A percentile compares a stretch with the other conserved stretches of the same genome.
Evolutionary conservation across 2,888 invertebrate species (phyloP).

Genomic region (Urechis unicinctus): DNA sequence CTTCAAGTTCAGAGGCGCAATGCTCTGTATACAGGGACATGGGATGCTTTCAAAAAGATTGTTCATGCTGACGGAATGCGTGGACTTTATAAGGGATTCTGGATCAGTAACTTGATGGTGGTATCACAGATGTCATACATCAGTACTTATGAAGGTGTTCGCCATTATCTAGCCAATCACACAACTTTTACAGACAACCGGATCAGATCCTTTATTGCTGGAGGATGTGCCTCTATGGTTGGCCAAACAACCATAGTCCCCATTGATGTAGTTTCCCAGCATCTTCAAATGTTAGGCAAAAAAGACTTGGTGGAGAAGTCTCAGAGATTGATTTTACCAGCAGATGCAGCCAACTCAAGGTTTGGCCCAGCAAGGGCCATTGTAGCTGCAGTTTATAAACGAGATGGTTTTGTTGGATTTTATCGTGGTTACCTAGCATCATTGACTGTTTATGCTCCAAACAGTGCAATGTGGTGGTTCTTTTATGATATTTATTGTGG

Average conservation of each 20-base stretch:
- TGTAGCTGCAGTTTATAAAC: conserved; percentile 67
- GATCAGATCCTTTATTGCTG: conserved; percentile 66
- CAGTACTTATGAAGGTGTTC: conserved; percentile 84
- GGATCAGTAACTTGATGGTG: conserved; percentile 81
- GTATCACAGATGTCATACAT: conserved; percentile 62
- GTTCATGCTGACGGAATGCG: conserved; percentile 73
- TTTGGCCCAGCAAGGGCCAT: conserved; percentile 53
- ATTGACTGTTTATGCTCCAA: conserved; percentile 86
- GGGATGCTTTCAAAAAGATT: conserved; percentile 85
- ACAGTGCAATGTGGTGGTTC: conserved; percentile 97
- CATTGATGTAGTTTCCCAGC: conserved; percentile 92
- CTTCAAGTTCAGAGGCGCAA: conserved; percentile 60
- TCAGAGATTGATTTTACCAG: conserved; percentile 7
- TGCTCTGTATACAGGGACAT: conserved; percentile 69
- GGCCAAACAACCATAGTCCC: conserved; percentile 92
- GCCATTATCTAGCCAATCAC: conserved; percentile 69
- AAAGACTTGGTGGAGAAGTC: background rate
- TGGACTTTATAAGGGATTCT: conserved; percentile 89
- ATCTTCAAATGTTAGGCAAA: conserved; percentile 83
- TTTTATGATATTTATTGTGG: conserved; percentile 91
- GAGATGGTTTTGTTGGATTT: conserved; percentile 80
- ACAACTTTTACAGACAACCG: conserved; percentile 54
- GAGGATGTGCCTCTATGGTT: conserved; percentile 83
- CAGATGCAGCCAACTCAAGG: conserved; percentile 10
- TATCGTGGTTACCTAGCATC: conserved; percentile 91